Conservation (phyloP, 2,888 invertebrate genomes). For the Mamestra brassicae region DNA sequence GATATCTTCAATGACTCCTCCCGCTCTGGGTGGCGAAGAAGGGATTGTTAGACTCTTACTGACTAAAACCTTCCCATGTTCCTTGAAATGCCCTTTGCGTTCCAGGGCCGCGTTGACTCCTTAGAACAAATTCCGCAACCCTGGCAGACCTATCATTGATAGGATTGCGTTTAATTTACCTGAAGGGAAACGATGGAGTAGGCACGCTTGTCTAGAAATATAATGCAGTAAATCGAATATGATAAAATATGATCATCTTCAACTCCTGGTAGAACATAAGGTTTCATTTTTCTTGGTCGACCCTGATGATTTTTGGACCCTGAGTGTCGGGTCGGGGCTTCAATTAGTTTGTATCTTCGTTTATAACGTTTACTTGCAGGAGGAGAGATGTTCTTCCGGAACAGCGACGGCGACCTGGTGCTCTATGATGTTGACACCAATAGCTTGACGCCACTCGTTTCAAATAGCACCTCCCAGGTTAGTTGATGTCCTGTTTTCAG, state of each 20-base stretch:
- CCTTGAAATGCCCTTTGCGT: no score
- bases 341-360: neutral
- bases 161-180: no score
- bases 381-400: constrained; percentile 92
- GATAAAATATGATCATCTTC: neutral
- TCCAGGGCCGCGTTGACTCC: no score
- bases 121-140: no score
- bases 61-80: no score
- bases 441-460: constrained; percentile 81
- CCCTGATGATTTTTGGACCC: no score
- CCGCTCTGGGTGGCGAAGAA: no score
- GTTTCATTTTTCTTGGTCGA: neutral
- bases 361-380: constrained; percentile 85
- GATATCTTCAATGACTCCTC: no score
- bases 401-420: constrained; percentile 90
- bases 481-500: neutral
- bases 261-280: neutral
- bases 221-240: neutral
- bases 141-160: no score
- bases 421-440: constrained; percentile 88
- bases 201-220: no score
- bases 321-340: neutral
- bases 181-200: no score
- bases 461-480: constrained; percentile 85
- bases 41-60: no score